A percentile compares a stretch with the other conserved stretches of the same genome.
These are phyloP conservation scores for Penaeus monodon DNA, from an alignment of 2,888 invertebrate species.

Conservation along the genomic window DNA sequence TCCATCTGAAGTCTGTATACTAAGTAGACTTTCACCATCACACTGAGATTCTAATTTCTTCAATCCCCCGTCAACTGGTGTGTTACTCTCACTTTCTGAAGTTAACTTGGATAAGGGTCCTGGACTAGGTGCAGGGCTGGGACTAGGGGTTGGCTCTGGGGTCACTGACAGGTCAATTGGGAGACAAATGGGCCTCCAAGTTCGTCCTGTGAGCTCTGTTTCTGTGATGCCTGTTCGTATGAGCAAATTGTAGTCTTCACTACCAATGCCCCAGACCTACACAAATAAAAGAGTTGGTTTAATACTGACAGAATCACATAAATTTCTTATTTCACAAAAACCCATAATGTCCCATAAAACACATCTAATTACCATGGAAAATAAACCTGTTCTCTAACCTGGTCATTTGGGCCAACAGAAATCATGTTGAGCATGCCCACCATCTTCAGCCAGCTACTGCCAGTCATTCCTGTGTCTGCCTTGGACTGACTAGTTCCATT, in stretches of 20 bases:
- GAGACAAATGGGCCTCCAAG: conserved; percentile 80
- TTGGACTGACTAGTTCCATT: conserved; percentile 77
- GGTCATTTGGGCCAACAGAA: conserved; percentile 89
- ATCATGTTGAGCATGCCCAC: conserved; percentile 85
- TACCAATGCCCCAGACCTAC: conserved; percentile 82
- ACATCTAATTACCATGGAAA: too few relatives aligned
- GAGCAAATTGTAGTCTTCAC: conserved; percentile 86
- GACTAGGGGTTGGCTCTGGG: conserved; percentile 12
- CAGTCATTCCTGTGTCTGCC: conserved; percentile 71
- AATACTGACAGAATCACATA: too few relatives aligned
- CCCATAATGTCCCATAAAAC: too few relatives aligned
- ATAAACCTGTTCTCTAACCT: conserved; percentile 71
- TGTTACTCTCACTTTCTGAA: neutral
- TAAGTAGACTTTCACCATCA: too few relatives aligned
- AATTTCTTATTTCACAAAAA: too few relatives aligned
- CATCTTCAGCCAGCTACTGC: conserved; percentile 91
- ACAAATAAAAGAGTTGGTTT: conserved; percentile 68
- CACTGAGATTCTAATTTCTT: too few relatives aligned
- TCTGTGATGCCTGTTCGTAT: conserved; percentile 82
- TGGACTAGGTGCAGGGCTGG: conserved; percentile 12
- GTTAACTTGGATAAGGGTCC: conserved; percentile 11
- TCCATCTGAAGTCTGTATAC: too few relatives aligned
- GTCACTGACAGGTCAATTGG: conserved; percentile 67
- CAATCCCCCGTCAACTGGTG: neutral
- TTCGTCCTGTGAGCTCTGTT: conserved; percentile 85